phyloP scores from a whole-genome alignment of 2,797 vertebrate genomes.

The Smutsia gigantea region DNA sequence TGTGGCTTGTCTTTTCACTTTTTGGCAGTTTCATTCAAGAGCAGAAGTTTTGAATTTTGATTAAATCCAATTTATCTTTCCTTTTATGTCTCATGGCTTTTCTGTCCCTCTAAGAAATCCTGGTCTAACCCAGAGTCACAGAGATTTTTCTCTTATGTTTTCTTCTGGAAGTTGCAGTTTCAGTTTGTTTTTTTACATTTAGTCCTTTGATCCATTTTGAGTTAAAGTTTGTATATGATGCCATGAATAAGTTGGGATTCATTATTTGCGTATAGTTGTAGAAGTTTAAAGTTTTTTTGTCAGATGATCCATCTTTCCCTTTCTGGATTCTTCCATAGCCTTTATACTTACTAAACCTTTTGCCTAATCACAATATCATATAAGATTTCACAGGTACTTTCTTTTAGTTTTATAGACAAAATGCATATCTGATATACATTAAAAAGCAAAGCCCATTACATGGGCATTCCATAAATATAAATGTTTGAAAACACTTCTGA shows the following conservation, averaged over 20 bases:
- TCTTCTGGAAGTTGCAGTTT: neutral
- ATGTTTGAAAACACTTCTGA: neutral
- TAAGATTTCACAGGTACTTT: constrained; percentile 6
- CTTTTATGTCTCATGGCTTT: neutral
- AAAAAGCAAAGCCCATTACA: neutral
- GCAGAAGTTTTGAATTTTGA: neutral
- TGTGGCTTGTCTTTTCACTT: neutral
- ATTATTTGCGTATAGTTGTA: neutral
- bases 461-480: neutral
- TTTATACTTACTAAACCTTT: neutral
- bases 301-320: neutral
- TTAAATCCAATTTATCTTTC: neutral
- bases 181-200: constrained; percentile 48
- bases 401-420: constrained; percentile 38
- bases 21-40: constrained; percentile 19
- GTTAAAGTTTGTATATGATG: neutral
- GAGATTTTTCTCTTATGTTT: neutral
- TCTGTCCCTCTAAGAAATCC: neutral
- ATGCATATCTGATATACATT: neutral
- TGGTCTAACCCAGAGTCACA: neutral
- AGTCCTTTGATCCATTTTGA: neutral
- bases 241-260: neutral
- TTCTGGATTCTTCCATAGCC: neutral
- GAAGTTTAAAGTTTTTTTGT: constrained; percentile 26
- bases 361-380: neutral